Conservation (phyloP, 2,888 invertebrate species). For the Ophraella communa region DNA sequence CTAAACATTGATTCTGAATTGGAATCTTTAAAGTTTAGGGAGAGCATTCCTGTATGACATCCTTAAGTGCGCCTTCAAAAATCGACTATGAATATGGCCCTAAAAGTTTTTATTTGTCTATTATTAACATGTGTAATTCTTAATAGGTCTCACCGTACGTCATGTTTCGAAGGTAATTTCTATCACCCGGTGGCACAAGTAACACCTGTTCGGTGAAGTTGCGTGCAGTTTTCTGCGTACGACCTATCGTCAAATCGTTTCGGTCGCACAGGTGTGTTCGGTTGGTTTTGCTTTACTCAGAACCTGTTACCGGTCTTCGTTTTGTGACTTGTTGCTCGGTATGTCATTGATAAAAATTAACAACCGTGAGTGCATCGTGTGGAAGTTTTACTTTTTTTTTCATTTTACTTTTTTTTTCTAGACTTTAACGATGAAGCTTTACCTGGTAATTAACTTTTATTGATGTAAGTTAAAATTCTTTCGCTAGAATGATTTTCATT, state of each 20-base stretch:
- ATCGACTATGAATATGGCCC: no score
- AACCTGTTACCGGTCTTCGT: constrained; percentile 31
- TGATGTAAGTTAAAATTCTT: constrained; percentile 23
- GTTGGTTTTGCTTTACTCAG: constrained; percentile 18
- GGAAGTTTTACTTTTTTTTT: constrained; percentile 1
- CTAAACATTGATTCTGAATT: no score
- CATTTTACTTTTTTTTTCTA: not conserved
- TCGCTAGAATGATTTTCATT: not conserved
- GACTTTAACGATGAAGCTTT: constrained; percentile 18
- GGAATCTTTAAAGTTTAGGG: no score
- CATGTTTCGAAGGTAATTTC: not conserved
- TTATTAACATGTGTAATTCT: no score
- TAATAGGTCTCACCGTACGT: not conserved
- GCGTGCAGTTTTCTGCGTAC: constrained; percentile 17
- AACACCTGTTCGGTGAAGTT: not conserved
- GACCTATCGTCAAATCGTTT: constrained; percentile 16
- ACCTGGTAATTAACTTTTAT: constrained; percentile 24
- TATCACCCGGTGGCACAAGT: not conserved
- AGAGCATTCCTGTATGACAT: no score
- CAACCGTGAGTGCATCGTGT: constrained; percentile 6
- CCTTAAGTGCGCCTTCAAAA: no score
- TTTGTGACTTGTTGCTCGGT: constrained; percentile 15
- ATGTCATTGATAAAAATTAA: constrained; percentile 34
- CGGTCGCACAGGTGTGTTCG: constrained; percentile 26
- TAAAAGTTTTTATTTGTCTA: no score